A percentile compares a stretch with the other conserved stretches of the same genome.
These are phyloP conservation scores for Mastomys coucha DNA, from an alignment of 2,113 vertebrate species.

Conservation along the genomic window DNA sequence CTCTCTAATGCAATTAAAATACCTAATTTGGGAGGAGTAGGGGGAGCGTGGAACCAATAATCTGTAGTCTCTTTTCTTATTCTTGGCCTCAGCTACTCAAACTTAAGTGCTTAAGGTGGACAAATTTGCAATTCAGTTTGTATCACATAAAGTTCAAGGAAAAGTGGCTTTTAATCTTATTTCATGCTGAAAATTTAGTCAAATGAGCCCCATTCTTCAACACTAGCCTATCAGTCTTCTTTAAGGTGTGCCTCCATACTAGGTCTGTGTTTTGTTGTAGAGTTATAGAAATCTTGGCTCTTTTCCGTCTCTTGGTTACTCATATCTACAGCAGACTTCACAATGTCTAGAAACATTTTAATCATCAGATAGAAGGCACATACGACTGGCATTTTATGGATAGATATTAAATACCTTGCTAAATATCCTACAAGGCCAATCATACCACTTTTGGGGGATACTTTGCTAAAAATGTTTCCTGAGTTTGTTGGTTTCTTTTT, in stretches of 20 bases:
- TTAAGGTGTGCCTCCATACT: neutral
- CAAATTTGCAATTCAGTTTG: constrained; percentile 40
- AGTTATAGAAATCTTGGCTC: neutral
- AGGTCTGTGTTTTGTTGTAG: neutral
- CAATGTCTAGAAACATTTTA: neutral
- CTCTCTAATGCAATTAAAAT: neutral
- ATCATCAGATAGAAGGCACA: neutral
- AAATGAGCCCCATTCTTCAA: constrained; percentile 18
- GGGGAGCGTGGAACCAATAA: neutral
- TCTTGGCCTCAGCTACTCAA: neutral
- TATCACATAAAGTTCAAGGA: constrained; percentile 8
- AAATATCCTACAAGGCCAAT: neutral
- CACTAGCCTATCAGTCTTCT: neutral
- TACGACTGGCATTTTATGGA: neutral
- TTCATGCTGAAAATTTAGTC: constrained; percentile 40
- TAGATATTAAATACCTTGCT: neutral
- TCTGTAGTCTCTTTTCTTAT: neutral
- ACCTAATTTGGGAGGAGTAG: neutral
- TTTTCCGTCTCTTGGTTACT: neutral
- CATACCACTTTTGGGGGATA: neutral
- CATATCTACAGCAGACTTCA: neutral
- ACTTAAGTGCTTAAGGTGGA: neutral
- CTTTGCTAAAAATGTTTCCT: neutral
- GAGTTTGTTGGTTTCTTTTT: neutral
- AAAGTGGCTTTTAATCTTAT: constrained; percentile 28